Evolutionary conservation across 2,797 vertebrate genomes (phyloP).

Genomic region (Mycteria americana): DNA sequence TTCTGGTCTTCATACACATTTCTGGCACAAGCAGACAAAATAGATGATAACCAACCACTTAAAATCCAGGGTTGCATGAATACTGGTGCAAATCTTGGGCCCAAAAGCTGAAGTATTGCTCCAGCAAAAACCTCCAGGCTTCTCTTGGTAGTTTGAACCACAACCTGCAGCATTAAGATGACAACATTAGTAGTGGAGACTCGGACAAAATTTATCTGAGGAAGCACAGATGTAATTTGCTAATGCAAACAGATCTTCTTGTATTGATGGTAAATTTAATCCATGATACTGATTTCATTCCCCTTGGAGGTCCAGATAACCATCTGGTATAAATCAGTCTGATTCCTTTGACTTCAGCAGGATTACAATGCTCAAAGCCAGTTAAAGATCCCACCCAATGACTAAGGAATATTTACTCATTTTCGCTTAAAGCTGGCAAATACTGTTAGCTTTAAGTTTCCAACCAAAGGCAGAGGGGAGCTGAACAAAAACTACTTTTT

Average conservation of each 20-base stretch:
- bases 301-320: not conserved
- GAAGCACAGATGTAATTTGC: not conserved
- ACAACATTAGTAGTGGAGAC: not conserved
- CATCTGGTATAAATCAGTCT: constrained; percentile 2
- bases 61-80: not conserved
- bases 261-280: not conserved
- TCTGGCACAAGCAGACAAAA: not conserved
- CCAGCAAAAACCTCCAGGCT: not conserved
- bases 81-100: not conserved
- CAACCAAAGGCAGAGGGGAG: not conserved
- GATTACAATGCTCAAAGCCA: not conserved
- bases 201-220: not conserved
- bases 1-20: not conserved
- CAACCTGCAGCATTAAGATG: not conserved
- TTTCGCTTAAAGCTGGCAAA: constrained; percentile 18
- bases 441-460: not conserved
- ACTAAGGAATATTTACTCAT: not conserved
- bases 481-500: not conserved
- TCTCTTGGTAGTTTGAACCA: not conserved
- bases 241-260: not conserved
- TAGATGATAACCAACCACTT: not conserved
- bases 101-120: not conserved
- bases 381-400: not conserved
- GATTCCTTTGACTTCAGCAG: not conserved
- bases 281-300: not conserved